A percentile compares a stretch with the other conserved stretches of the same genome.
Conservation (phyloP, 2,797 vertebrate genomes). For the Graptemys geographica region DNA sequence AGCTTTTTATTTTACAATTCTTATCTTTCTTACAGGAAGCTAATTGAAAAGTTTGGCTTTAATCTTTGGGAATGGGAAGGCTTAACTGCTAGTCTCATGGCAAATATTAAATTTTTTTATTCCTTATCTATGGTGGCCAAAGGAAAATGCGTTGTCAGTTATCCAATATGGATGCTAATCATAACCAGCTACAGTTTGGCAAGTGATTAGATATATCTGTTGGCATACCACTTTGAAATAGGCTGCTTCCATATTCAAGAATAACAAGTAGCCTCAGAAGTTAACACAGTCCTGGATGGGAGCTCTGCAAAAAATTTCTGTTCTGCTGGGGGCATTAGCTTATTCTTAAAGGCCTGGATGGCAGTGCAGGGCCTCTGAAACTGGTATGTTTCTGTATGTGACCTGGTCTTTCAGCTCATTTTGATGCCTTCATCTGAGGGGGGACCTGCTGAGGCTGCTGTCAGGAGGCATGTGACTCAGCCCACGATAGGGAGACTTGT, state of each 20-base stretch:
- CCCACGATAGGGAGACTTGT: neutral
- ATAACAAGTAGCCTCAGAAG: neutral
- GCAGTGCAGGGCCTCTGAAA: neutral
- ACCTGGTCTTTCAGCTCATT: neutral
- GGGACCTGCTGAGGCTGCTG: neutral
- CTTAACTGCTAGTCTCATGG: neutral
- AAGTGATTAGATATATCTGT: neutral
- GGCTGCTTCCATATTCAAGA: neutral
- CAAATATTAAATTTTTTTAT: neutral
- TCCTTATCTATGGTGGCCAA: neutral
- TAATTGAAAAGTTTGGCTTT: neutral
- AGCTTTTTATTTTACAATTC: neutral
- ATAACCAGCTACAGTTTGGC: neutral
- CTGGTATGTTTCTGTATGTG: neutral
- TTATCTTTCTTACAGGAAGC: slow-evolving; percentile 36
- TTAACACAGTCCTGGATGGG: neutral
- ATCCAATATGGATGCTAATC: rapidly evolving
- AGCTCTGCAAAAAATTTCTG: neutral
- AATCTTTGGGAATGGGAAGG: neutral
- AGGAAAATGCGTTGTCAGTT: neutral
- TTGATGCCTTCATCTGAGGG: neutral
- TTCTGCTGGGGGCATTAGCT: neutral
- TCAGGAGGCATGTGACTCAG: neutral
- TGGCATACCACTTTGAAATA: neutral
- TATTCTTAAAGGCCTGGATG: neutral